A percentile compares a stretch with the other conserved stretches of the same genome.
These are phyloP conservation scores for Sinocyclocheilus grahami DNA, from an alignment of 2,113 vertebrate species.

Conservation along the genomic window DNA sequence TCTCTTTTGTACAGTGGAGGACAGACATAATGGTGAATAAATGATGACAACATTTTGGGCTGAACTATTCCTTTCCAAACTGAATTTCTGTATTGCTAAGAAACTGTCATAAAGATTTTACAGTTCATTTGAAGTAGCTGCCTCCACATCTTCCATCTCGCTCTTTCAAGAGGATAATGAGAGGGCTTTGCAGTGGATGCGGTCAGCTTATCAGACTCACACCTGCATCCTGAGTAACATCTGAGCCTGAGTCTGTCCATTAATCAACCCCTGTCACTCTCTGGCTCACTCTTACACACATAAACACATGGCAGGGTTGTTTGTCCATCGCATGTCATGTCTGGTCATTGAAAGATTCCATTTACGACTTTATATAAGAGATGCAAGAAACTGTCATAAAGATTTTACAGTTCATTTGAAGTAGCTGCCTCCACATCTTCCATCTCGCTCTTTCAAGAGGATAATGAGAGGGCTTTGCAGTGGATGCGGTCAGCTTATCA, in stretches of 20 bases:
- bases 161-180: slow-evolving; percentile 8
- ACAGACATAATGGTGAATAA: background rate
- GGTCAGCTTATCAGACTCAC: slow-evolving; percentile 32
- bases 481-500: slow-evolving; percentile 37
- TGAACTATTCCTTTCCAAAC: background rate
- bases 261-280: too few relatives aligned
- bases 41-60: background rate
- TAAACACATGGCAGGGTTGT: too few relatives aligned
- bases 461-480: slow-evolving; percentile 12
- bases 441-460: slow-evolving; percentile 9
- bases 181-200: slow-evolving; percentile 30
- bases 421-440: background rate
- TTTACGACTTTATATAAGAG: too few relatives aligned
- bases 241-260: too few relatives aligned
- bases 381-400: background rate
- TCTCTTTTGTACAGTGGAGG: background rate
- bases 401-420: background rate
- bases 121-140: background rate
- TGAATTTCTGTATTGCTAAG: too few relatives aligned
- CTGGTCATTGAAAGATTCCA: too few relatives aligned
- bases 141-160: background rate
- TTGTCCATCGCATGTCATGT: too few relatives aligned
- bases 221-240: too few relatives aligned
- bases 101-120: background rate
- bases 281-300: too few relatives aligned